A percentile compares a stretch with the other conserved stretches of the same genome.
Conservation (phyloP, 2,888 invertebrate genomes). For the Rhaphigaster nebulosa region DNA sequence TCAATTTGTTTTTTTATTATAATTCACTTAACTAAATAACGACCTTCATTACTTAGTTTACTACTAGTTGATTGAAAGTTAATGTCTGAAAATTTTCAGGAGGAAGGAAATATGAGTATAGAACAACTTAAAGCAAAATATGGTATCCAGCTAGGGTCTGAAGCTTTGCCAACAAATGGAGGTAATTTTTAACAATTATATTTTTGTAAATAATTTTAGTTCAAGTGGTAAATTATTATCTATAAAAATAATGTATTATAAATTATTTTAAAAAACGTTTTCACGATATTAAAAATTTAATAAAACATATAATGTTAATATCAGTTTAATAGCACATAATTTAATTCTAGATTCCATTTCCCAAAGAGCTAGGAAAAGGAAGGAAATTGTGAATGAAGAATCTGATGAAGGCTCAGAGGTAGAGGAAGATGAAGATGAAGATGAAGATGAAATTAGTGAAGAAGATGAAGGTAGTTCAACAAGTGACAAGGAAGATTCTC, state of each 20-base stretch:
- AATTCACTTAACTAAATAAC: no score
- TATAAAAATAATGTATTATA: no score
- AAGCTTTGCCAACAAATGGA: background rate
- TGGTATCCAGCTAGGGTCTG: slow-evolving; percentile 67
- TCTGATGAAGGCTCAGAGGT: slow-evolving; percentile 63
- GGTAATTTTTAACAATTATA: slow-evolving; percentile 1
- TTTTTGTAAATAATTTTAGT: background rate
- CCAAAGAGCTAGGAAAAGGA: slow-evolving; percentile 46
- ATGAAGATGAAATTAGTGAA: slow-evolving; percentile 65
- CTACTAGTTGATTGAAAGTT: background rate
- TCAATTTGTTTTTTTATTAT: no score
- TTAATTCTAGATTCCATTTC: background rate
- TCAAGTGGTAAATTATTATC: no score
- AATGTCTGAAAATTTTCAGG: slow-evolving; percentile 68
- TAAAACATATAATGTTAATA: background rate
- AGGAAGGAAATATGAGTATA: slow-evolving; percentile 84
- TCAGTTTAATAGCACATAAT: background rate
- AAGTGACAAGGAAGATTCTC: slow-evolving; percentile 68
- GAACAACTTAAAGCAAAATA: slow-evolving; percentile 86
- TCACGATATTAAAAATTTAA: background rate
- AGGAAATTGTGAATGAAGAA: slow-evolving; percentile 32
- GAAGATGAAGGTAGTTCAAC: slow-evolving; percentile 67
- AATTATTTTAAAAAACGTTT: no score
- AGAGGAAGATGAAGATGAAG: slow-evolving; percentile 65
- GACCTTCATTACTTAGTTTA: background rate